Evolutionary conservation across 2,113 vertebrate species (phyloP).

Genomic region (Thalassarche chlororhynchos): DNA sequence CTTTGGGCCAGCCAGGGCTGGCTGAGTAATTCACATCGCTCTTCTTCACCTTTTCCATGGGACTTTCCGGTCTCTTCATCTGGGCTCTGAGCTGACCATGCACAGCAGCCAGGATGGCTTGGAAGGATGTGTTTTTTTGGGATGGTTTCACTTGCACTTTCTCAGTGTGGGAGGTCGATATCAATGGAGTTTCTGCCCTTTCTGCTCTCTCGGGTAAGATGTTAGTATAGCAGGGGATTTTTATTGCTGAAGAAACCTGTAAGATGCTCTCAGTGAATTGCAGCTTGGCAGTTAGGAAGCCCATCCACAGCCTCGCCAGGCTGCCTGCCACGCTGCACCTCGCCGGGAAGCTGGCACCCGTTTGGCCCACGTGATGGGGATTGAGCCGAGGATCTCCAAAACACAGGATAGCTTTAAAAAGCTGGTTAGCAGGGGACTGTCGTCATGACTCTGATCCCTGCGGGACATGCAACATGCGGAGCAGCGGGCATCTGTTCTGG

Average conservation of each 20-base stretch:
- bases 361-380: background rate
- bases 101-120: background rate
- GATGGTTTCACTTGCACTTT: background rate
- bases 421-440: background rate
- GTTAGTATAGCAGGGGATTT: background rate
- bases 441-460: background rate
- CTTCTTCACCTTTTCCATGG: background rate
- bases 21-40: background rate
- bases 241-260: background rate
- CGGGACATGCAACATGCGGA: background rate
- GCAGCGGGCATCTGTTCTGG: background rate
- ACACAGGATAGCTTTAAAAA: background rate
- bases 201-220: background rate
- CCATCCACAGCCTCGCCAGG: background rate
- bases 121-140: background rate
- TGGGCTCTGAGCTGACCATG: background rate
- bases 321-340: background rate
- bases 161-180: accelerated
- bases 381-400: background rate
- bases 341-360: background rate
- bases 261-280: background rate
- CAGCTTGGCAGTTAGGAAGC: background rate
- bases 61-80: background rate
- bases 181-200: background rate
- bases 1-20: background rate